phyloP scores from a whole-genome alignment of 92 coral and sea anemone genomes.

The Metridium senile region DNA sequence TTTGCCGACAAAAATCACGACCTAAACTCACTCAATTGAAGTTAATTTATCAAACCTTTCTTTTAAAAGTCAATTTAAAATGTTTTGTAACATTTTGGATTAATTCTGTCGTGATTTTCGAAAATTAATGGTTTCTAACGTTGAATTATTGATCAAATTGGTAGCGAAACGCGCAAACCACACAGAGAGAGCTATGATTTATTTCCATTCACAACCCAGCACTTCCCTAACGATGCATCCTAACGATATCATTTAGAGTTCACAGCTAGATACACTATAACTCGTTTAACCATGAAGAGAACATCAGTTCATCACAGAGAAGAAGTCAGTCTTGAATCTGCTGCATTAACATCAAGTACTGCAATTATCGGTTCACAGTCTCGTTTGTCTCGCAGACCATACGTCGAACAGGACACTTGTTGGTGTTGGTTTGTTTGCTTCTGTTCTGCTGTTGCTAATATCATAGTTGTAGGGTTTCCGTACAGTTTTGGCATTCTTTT shows the following conservation, averaged over 20 bases:
- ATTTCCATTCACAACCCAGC: too few relatives aligned
- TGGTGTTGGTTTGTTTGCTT: constrained; percentile 50
- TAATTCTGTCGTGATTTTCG: neutral
- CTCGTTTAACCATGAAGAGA: neutral
- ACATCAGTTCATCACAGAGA: neutral
- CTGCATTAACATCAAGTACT: neutral
- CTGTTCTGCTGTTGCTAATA: constrained; percentile 38
- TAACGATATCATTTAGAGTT: too few relatives aligned
- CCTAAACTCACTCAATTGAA: too few relatives aligned
- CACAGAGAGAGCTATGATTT: too few relatives aligned
- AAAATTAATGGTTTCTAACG: neutral
- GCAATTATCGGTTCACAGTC: neutral
- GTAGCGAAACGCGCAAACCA: too few relatives aligned
- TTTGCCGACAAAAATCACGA: too few relatives aligned
- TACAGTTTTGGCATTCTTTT: constrained; percentile 54
- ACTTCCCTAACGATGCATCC: too few relatives aligned
- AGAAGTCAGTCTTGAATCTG: neutral
- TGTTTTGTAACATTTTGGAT: neutral
- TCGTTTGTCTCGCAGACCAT: neutral
- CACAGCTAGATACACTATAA: too few relatives aligned
- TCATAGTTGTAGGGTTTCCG: constrained; percentile 41
- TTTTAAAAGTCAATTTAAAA: too few relatives aligned
- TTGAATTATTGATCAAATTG: neutral
- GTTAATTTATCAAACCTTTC: too few relatives aligned
- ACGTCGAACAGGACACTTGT: constrained; percentile 33